Conservation (phyloP, 2,113 vertebrate species). For the Petrocephalus zakoni region DNA sequence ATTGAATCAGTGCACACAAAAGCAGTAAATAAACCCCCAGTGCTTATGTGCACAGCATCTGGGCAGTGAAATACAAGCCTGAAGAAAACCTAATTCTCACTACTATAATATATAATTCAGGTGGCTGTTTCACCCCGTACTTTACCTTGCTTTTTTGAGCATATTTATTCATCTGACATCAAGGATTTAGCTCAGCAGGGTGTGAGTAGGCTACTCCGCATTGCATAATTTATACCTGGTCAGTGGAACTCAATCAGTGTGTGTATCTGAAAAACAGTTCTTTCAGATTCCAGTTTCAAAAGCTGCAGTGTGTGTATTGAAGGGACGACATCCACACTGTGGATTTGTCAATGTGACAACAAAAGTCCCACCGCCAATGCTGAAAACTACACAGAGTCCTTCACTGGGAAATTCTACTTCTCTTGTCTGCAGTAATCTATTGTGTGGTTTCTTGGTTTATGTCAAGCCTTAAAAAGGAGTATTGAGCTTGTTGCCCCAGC, state of each 20-base stretch:
- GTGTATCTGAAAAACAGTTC: neutral
- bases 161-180: constrained; percentile 1
- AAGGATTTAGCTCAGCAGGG: neutral
- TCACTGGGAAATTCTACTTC: neutral
- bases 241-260: neutral
- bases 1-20: neutral
- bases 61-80: neutral
- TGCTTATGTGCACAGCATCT: neutral
- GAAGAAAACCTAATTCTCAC: neutral
- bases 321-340: neutral
- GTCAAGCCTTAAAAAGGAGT: neutral
- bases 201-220: neutral
- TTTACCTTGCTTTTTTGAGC: neutral
- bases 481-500: neutral
- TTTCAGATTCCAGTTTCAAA: neutral
- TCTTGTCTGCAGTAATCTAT: neutral
- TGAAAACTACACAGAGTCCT: neutral
- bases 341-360: neutral
- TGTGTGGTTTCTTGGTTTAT: neutral
- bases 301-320: neutral
- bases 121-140: neutral
- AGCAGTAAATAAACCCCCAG: neutral
- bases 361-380: neutral
- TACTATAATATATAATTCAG: neutral
- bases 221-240: neutral